Evolutionary conservation across 2,888 invertebrate genomes (phyloP), one percentile per base, ranked within the genome.

Genomic region (Synergus laeviventris): DNA sequence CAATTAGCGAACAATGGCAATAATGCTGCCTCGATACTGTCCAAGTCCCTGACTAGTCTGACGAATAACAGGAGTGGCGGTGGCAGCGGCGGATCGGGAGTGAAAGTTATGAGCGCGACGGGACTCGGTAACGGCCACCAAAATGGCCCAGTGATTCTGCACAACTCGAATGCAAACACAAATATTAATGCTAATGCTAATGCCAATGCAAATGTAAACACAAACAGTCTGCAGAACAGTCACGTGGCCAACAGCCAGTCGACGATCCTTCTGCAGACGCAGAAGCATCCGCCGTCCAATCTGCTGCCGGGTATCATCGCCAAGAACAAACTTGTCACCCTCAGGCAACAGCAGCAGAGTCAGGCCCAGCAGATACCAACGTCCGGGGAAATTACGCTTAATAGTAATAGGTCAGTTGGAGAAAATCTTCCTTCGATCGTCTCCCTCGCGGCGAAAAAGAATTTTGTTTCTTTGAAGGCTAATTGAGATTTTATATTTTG

Each of bases 351-450:
- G 74, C 89, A 89, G 76, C 85, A 86, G 73, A 84, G 83, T 70
- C 86, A 86, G 74, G 84, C 80, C 85, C 90, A 89, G 82, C 89
- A 90, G 85, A 88, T 90, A 85, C 87, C 90, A 86, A 86, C 89
- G 86, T 87, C 91, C 84, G 90, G 90, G 88, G 91, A 91, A 89
- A 91, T 89, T 92, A 92, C 92, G 92, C 93, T 93, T 92, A 93
- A 92, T 92, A 93, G 92, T 92, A 93, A 93, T 92, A 93, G 93
- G 93, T 93, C 87, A 91, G 91, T 79, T 74, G 75, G 18, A 38
- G 12, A 70, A 21, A 49, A 4, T 70, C 24, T 31, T 66, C 16
- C 45, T 24, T 24, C 66, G n/a, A 45, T 70, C 31, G 64, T 39
- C 39, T 38, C 39, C 64, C 38, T 64, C 38, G 39, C n/a, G 18